Evolutionary conservation across 2,113 vertebrate genomes (phyloP).

Genomic region (Penelope pileata): DNA sequence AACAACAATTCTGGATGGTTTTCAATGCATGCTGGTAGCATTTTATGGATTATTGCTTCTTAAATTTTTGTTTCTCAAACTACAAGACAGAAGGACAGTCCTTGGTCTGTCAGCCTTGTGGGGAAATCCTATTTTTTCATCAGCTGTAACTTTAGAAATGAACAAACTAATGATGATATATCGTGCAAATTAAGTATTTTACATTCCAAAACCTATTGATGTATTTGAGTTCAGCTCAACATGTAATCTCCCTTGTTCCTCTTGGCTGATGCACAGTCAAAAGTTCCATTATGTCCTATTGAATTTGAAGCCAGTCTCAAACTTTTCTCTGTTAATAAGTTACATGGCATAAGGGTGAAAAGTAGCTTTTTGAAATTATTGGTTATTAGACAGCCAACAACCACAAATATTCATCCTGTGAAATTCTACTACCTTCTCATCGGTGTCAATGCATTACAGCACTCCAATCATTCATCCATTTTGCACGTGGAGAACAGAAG

Average conservation of each 20-base stretch:
- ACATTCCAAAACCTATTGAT: slow-evolving; percentile 47
- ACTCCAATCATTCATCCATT: not conserved
- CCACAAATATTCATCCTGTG: not conserved
- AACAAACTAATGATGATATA: slow-evolving; percentile 19
- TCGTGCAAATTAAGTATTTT: slow-evolving; percentile 52
- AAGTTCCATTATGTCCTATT: slow-evolving; percentile 53
- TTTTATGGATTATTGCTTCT: not conserved
- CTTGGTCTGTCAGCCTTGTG: not conserved
- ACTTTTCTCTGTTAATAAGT: not conserved
- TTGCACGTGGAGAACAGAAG: not conserved
- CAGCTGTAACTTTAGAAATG: slow-evolving; percentile 23
- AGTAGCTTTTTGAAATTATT: not conserved
- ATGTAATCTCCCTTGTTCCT: slow-evolving; percentile 57
- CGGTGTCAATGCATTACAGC: not conserved
- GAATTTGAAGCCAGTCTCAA: slow-evolving; percentile 41
- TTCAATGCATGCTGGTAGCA: not conserved
- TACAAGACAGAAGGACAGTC: not conserved
- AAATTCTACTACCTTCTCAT: not conserved
- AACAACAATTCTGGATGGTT: not conserved
- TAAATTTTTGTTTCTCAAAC: not conserved
- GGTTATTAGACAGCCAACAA: not conserved
- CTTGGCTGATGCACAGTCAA: slow-evolving; percentile 37
- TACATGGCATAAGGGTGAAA: not conserved
- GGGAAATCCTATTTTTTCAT: slow-evolving; percentile 18
- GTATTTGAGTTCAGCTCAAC: slow-evolving; percentile 25